Conservation (phyloP, 2,113 vertebrate species). For the Nothoprocta pentlandii region DNA sequence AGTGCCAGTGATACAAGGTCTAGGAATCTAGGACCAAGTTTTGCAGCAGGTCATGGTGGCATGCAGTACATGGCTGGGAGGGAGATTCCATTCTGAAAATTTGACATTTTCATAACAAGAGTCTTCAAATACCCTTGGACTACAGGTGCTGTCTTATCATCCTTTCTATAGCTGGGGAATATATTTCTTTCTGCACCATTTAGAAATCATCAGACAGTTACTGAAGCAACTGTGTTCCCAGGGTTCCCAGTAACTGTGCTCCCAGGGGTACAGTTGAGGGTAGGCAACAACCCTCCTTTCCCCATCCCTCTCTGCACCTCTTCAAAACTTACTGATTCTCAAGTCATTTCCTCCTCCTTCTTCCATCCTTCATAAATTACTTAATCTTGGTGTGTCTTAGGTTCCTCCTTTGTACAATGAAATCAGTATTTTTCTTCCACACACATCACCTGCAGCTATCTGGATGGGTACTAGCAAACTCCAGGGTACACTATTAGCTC, state of each 20-base stretch:
- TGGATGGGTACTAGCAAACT: background rate
- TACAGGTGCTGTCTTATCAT: background rate
- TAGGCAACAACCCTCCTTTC: background rate
- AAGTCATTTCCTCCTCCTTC: background rate
- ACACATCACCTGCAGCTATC: background rate
- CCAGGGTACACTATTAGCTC: background rate
- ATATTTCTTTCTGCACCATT: background rate
- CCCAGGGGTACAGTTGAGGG: rapidly evolving
- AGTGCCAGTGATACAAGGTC: background rate
- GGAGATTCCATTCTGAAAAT: background rate
- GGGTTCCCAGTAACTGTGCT: too few relatives aligned
- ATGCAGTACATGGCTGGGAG: background rate
- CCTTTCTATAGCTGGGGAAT: background rate
- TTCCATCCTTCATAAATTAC: background rate
- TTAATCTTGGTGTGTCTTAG: background rate
- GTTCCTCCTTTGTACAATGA: background rate
- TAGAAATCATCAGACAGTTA: background rate
- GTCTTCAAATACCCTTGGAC: background rate
- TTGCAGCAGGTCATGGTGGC: background rate
- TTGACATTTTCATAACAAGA: background rate
- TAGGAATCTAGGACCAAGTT: background rate
- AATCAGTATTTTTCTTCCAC: background rate
- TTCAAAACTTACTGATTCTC: background rate
- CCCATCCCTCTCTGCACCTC: background rate
- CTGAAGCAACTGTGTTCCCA: background rate